Percentiles rank a stretch among this genome's conserved stretches.
Conservation (phyloP, 2,797 vertebrate species). For the Mastacembelus armatus region DNA sequence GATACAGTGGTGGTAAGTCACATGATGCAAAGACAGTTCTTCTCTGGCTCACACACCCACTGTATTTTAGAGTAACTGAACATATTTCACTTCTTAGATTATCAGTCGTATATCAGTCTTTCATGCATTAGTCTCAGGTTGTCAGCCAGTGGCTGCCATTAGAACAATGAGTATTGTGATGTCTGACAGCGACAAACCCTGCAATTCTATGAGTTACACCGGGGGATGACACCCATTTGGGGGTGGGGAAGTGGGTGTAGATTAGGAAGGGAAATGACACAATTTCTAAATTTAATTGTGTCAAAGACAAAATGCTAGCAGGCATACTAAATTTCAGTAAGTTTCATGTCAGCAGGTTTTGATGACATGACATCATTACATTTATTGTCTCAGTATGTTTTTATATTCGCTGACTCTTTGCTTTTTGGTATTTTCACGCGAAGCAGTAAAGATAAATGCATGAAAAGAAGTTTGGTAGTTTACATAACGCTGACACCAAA, state of each 20-base stretch:
- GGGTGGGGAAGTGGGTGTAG: conserved; percentile 69
- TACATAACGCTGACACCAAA: conserved; percentile 5
- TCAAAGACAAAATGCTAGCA: conserved; percentile 46
- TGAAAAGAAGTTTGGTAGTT: background rate
- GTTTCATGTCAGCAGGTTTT: conserved; percentile 22
- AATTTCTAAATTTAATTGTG: conserved; percentile 69
- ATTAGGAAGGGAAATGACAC: conserved; percentile 76
- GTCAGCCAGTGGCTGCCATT: conserved; percentile 54
- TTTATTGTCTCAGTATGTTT: background rate
- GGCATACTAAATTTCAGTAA: conserved; percentile 28
- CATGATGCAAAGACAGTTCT: conserved; percentile 13
- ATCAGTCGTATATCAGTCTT: conserved; percentile 36
- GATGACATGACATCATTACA: conserved; percentile 14
- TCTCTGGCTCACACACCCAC: no score
- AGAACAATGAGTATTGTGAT: conserved; percentile 81
- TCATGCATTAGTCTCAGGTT: conserved; percentile 46
- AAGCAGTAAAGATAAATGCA: background rate
- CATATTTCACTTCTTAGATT: conserved; percentile 29
- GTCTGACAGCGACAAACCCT: conserved; percentile 69
- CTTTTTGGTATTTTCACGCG: background rate
- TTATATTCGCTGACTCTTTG: background rate
- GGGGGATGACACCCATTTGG: conserved; percentile 73
- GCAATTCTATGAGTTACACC: conserved; percentile 65
- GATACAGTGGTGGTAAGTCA: conserved; percentile 23
- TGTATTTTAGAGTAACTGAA: conserved; percentile 16